Evolutionary conservation across 1,140 invertebrate genomes (phyloP), one percentile per base, ranked within the genome.

Genomic region (Tyrophagus putrescentiae): DNA sequence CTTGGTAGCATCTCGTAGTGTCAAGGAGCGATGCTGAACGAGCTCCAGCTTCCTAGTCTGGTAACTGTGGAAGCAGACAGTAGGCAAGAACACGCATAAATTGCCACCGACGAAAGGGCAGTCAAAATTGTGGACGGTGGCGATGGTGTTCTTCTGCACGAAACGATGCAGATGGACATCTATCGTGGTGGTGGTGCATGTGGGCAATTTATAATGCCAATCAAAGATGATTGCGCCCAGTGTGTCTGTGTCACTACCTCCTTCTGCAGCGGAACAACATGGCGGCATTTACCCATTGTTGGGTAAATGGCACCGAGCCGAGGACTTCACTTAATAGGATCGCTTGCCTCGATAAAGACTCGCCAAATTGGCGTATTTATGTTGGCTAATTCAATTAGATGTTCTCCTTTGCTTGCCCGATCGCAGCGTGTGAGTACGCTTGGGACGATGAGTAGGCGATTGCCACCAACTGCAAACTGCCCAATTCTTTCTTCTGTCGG

Each of bases 381-480:
- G 36, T 39, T 48, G 18, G 7, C 7, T 48, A 48, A 48, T 48
- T 48, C 45, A 48, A 48, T 48, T 48, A 48, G 45, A 48, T 7
- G 23, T 21, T 21, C 45, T 48, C 18, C 21, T 21, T 7, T 18
- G 31, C 18, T 7, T 48, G 7, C 45, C 45, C 31, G 21, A 7
- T 48, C 45, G n/a, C n/a, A n/a, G n/a, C n/a, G n/a, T n/a, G n/a
- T n/a, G n/a, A n/a, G n/a, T n/a, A n/a, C n/a, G n/a, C 18, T 48
- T 18, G 7, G 21, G 7, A 48, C 13, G 13, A 39, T 21, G 21
- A 13, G 36, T 39, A 39, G 13, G 36, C 21, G n/a, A n/a, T 48
- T 48, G 80, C 80, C 4, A 77, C 78, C 1, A 67, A 82, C 1
- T 88, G 85, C 69, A 73, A 82, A 33, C 85, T n/a, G n/a, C 84